Base-by-base conservation (phyloP, 2,888 invertebrate genomes). In the Anodontia alba region DNA sequence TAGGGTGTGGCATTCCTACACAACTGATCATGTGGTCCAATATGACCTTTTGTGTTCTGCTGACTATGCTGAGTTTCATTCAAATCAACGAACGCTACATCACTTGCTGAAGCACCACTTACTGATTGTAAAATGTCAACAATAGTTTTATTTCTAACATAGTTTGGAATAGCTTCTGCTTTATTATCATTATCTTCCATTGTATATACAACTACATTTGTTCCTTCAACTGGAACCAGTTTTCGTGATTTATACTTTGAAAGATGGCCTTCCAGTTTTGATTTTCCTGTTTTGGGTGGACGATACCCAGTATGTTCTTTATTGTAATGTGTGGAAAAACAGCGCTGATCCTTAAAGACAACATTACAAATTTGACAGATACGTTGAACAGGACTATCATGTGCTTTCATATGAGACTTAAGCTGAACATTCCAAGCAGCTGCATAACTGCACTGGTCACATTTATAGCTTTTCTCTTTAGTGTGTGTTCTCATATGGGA, bases 391-490 rank as follows among this genome's bases (percentile, higher is more conserved):
- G 38, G 26, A 42, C 49, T 38, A 2, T 42, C 51, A 54, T 77
- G 77, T 36, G 71, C 71, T 36, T 36, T 20, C 66, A 57, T 71
- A 36, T 77, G 77, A 1, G 38, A n/a, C 51, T 77, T 77, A 1
- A 77, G 31, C 67, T 77, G 80, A 12, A 77, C 77, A 66, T 77
- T 77, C 77, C 77, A 77, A 1, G 72, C 66, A 20, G 67, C 71
- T 33, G 72, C 62, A 38, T 72, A 77, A 10, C 26, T 62, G 49
- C 77, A 77, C 62, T 72, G 43, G 33, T 71, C 66, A 72, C 77
- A 77, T 62, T 77, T 77, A 62, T 66, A 77, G 0, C 54, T 62
- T 51, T 51, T 71, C 0, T 72, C 66, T 29, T 62, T 62, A 0
- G 66, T 31, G 36, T 77, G 77, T n/a, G 77, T 77, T n/a, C 77